These are phyloP conservation scores for Orthochromis indermauri DNA, from an alignment of 2,113 vertebrate species.

Conservation along the genomic window DNA sequence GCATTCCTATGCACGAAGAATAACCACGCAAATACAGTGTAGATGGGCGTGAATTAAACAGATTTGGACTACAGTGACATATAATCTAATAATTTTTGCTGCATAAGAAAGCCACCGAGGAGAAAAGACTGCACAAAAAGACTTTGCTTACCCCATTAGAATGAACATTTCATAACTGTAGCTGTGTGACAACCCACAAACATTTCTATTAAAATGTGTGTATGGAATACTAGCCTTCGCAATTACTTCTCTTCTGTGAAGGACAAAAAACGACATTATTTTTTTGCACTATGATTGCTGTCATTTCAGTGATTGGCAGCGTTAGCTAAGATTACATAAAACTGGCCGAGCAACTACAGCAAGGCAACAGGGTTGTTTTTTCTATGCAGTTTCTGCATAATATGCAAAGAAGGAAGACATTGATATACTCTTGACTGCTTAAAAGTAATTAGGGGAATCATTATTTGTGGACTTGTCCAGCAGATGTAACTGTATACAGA, in stretches of 20 bases:
- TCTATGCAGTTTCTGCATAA: neutral
- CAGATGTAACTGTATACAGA: neutral
- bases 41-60: neutral
- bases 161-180: neutral
- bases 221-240: rapidly evolving
- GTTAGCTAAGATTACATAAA: neutral
- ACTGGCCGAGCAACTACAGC: neutral
- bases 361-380: neutral
- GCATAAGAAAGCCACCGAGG: neutral
- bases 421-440: neutral
- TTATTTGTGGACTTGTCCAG: rapidly evolving
- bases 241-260: neutral
- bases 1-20: neutral
- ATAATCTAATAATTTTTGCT: neutral
- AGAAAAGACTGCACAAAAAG: neutral
- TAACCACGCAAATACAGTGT: neutral
- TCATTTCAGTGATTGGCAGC: neutral
- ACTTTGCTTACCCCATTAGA: neutral
- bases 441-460: neutral
- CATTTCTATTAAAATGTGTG: neutral
- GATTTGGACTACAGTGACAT: neutral
- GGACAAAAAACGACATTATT: neutral
- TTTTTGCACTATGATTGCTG: neutral
- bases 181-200: neutral
- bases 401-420: neutral